Evolutionary conservation across 2,113 vertebrate species (phyloP).

Genomic region (Clarias gariepinus): DNA sequence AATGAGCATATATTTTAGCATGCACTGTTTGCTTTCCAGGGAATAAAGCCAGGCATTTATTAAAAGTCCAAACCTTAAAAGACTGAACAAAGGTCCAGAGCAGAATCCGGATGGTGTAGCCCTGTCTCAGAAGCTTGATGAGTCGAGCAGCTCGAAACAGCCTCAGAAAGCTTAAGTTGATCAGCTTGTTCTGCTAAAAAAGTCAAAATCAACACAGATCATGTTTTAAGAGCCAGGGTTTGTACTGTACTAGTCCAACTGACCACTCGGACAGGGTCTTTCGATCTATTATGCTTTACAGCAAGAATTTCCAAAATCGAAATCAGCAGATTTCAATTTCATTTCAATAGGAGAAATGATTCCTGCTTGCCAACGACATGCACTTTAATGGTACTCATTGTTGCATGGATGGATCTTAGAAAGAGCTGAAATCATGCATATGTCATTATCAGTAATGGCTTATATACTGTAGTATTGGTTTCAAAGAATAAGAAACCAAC

Average conservation of each 20-base stretch:
- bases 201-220: conserved; percentile 14
- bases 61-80: conserved; percentile 82
- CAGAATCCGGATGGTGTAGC: conserved; percentile 97
- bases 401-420: background rate
- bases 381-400: conserved; percentile 3
- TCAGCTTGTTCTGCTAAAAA: conserved; percentile 86
- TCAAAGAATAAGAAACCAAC: background rate
- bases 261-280: background rate
- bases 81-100: conserved; percentile 99
- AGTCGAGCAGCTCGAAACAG: conserved; percentile 93
- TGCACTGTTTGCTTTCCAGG: background rate
- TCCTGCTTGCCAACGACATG: conserved; percentile 10
- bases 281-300: background rate
- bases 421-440: conserved; percentile 19
- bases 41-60: background rate
- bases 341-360: conserved; percentile 14
- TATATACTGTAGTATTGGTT: background rate
- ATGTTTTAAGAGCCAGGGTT: background rate
- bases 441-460: background rate
- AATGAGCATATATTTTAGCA: background rate
- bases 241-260: background rate
- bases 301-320: conserved; percentile 31
- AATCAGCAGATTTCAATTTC: conserved; percentile 40
- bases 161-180: conserved; percentile 95
- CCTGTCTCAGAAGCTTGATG: conserved; percentile 95